Percentiles rank a stretch among this genome's conserved stretches.
phyloP scores from a whole-genome alignment of 2,113 vertebrate genomes.

The Dascyllus trimaculatus region DNA sequence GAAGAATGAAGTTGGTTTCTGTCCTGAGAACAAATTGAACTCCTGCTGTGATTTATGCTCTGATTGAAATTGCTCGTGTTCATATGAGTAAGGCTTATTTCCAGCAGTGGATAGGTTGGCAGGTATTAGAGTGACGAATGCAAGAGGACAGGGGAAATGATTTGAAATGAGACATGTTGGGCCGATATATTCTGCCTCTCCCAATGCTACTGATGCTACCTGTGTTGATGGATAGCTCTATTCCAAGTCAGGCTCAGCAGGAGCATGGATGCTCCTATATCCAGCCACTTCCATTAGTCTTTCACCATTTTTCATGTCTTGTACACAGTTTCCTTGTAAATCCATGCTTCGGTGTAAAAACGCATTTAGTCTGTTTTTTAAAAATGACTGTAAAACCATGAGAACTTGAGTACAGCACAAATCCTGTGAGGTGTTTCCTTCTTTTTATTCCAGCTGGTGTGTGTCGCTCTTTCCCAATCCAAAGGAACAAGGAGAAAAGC shows the following conservation, averaged over 20 bases:
- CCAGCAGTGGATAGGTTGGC: slow-evolving; percentile 9
- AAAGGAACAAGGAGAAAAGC: not conserved
- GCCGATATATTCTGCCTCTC: not conserved
- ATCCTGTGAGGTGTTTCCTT: not conserved
- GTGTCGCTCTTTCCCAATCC: not conserved
- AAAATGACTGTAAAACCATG: not conserved
- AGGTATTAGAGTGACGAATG: slow-evolving; percentile 42
- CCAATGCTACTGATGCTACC: not conserved
- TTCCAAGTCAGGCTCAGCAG: slow-evolving; percentile 47
- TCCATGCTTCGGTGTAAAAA: slow-evolving; percentile 1
- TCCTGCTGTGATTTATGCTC: slow-evolving; percentile 36
- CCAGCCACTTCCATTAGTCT: slow-evolving; percentile 51
- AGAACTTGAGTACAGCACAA: not conserved
- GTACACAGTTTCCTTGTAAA: not conserved
- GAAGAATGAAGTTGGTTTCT: slow-evolving; percentile 40
- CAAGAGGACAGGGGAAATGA: slow-evolving; percentile 28
- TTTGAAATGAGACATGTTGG: slow-evolving; percentile 32
- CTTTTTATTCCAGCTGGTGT: not conserved
- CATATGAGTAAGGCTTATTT: slow-evolving; percentile 3
- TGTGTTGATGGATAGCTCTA: slow-evolving; percentile 44
- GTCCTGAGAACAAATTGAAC: slow-evolving; percentile 22
- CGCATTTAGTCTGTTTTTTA: not conserved
- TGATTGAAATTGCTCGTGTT: slow-evolving; percentile 15
- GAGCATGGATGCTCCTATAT: slow-evolving; percentile 12
- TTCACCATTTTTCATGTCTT: slow-evolving; percentile 39